Conservation (phyloP, 1,140 invertebrate genomes). For the Alviniconcha marisindica region DNA sequence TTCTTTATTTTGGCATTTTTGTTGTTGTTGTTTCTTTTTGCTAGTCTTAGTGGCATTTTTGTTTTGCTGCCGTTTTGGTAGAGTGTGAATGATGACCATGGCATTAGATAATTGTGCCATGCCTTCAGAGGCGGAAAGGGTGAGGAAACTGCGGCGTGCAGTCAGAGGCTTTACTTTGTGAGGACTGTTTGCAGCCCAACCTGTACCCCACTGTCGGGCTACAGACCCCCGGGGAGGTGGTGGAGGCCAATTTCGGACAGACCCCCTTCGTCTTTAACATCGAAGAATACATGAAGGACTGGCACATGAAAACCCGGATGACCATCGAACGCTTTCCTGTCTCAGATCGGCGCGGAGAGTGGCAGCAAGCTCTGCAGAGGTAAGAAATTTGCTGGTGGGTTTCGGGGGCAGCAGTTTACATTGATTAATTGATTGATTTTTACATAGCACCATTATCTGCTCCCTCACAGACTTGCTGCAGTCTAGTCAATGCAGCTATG, state of each 20-base stretch:
- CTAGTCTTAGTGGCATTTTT: neutral
- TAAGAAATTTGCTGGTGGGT: slow-evolving; percentile 69
- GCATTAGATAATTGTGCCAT: too few species aligned
- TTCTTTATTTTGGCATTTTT: too few species aligned
- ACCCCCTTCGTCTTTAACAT: slow-evolving; percentile 98
- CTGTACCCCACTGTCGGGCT: slow-evolving; percentile 98
- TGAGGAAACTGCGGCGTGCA: too few species aligned
- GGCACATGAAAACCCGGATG: slow-evolving; percentile 86
- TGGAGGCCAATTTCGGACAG: slow-evolving; percentile 99
- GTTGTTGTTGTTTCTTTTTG: too few species aligned
- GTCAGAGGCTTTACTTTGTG: too few species aligned
- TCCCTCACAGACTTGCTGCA: too few species aligned
- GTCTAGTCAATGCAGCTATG: too few species aligned
- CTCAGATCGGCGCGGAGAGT: slow-evolving; percentile 91
- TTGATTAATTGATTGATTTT: too few species aligned
- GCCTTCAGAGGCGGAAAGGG: too few species aligned
- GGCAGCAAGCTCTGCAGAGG: slow-evolving; percentile 94
- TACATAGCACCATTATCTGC: too few species aligned
- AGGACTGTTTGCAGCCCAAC: slow-evolving; percentile 84
- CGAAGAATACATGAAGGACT: slow-evolving; percentile 95
- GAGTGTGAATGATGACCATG: too few species aligned
- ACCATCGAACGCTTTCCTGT: slow-evolving; percentile 93
- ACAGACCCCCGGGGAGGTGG: slow-evolving; percentile 98
- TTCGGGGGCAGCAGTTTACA: too few species aligned
- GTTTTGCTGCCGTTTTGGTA: neutral